Base-by-base conservation (phyloP, 2,797 vertebrate species). In the Valencia hispanica region DNA sequence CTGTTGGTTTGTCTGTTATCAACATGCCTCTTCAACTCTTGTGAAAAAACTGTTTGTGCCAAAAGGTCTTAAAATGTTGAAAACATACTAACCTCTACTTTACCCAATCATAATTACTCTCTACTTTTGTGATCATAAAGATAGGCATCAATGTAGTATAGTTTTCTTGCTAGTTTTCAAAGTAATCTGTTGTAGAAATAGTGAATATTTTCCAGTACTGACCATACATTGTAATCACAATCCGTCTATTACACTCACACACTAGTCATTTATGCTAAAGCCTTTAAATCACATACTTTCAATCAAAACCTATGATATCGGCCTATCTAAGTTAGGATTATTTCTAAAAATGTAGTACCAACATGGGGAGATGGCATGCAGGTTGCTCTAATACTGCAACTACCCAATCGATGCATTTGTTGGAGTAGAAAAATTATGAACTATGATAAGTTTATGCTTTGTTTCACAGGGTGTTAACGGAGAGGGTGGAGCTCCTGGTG, bases 401-500 rank as follows among this genome's bases (percentile, higher is more conserved):
- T 65, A 65, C 34, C 34, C 61, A 66, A 1, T 2, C n/a, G 5
- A 20, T 47, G 2, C 34, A 7, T 22, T 41, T 30, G 14, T 53
- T 20, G 61, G 30, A 12, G 30, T 14, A 34, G 68, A 71, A 48
- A 18, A 78, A n/a, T 32, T 22, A 15, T n/a, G 55, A 51, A 27
- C 34, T 47, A 22, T 45, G 51, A 69, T 57, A n/a, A 79, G 74
- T 17, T 17, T 0, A 39, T 7, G 75, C 18, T 79, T 47, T 66
- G 84, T 32, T 76, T 1, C 72, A 1, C 85, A 99, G 98, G 98
- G 98, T 79, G 92, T 99, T 93, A 94, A 98, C 0, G 98, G 98
- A 92, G 98, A 99, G 91, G 97, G 85, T 0, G 98, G 98, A 91
- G 94, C 92, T 61, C 91, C 97, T 0, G 98, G 98, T 79, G 93